phyloP scores from a whole-genome alignment of 2,888 invertebrate genomes.

The Apotomis capreana region DNA sequence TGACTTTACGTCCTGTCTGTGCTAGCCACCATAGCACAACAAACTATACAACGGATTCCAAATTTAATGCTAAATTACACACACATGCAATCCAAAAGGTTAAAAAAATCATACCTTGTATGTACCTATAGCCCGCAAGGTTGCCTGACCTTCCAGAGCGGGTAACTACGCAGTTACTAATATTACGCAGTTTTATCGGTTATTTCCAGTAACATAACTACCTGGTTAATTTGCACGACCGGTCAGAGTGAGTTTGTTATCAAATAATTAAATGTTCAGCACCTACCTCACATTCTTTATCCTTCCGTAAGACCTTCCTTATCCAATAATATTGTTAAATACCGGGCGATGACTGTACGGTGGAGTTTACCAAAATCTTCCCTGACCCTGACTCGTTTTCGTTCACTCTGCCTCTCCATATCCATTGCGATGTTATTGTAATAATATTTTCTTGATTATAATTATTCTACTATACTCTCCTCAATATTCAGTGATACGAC shows the following conservation, averaged over 20 bases:
- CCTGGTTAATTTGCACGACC: not conserved
- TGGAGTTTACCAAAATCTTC: slow-evolving; percentile 26
- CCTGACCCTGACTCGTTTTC: slow-evolving; percentile 17
- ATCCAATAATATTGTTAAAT: slow-evolving; percentile 30
- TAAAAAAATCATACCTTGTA: too few relatives aligned
- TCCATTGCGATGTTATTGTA: slow-evolving; percentile 27
- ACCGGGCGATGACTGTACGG: slow-evolving; percentile 39
- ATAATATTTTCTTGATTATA: slow-evolving; percentile 20
- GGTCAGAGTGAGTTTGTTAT: slow-evolving; percentile 7
- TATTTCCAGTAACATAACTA: not conserved
- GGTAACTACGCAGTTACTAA: slow-evolving; percentile 14
- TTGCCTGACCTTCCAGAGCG: not conserved
- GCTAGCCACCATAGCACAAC: slow-evolving; percentile 4
- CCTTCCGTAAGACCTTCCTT: slow-evolving; percentile 24
- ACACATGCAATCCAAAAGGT: not conserved
- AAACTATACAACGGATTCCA: not conserved
- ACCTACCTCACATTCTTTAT: slow-evolving; percentile 35
- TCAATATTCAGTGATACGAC: slow-evolving; percentile 7
- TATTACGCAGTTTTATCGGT: slow-evolving; percentile 16
- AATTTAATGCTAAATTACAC: not conserved
- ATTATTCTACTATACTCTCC: slow-evolving; percentile 23
- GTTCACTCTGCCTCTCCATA: slow-evolving; percentile 2
- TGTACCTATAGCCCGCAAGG: slow-evolving; percentile 14
- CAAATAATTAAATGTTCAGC: slow-evolving; percentile 11
- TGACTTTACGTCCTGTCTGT: not conserved